Evolutionary conservation across 2,888 invertebrate genomes (phyloP), one percentile per base, ranked within the genome.

Genomic region (Gonocerus acuteangulatus): DNA sequence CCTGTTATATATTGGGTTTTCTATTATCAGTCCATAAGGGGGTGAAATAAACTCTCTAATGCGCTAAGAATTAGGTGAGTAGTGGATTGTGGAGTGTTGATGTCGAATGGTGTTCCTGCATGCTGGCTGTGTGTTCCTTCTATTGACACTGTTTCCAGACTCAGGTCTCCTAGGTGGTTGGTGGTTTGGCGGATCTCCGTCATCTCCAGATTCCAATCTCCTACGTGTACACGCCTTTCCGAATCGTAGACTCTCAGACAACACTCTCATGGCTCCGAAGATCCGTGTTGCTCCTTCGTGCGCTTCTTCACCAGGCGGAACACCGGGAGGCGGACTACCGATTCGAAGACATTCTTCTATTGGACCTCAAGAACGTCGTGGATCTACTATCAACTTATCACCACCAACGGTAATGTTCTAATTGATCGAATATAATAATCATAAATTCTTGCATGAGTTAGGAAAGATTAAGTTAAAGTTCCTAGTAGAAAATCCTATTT

Each of bases 271-370:
- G 86, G 88, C 76, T 11, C 90, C 92, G 36, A 90, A 90, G 76
- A 91, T 90, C 68, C 84, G 88, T 57, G 86, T 93, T 64, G 90
- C 90, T 0, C 90, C 90, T 9, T 92, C 91, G 15, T 90, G 90
- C 74, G 88, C 90, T 11, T 89, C 90, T 2, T 90, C 90, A 1
- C 81, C 83, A 0, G 84, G 83, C 67, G 81, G 73, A 66, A 81
- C 74, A 1, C 86, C 89, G 4, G 85, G 84, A 61, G 80, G 85
- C 27, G 89, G 89, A 0, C 76, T 93, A 63, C 92, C 92, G 15
- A 86, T 87, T 34, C 83, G 93, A 57, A 84, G 93, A 21, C 94
- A 94, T 74, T 93, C 92, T 61, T 91, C 90, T 75, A 92, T 91
- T 69, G 92, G 91, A 19, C 89, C 92, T 0, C 91, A 92, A 72